Base-by-base conservation (phyloP, 2,113 vertebrate genomes). In the Pycnonotus jocosus region DNA sequence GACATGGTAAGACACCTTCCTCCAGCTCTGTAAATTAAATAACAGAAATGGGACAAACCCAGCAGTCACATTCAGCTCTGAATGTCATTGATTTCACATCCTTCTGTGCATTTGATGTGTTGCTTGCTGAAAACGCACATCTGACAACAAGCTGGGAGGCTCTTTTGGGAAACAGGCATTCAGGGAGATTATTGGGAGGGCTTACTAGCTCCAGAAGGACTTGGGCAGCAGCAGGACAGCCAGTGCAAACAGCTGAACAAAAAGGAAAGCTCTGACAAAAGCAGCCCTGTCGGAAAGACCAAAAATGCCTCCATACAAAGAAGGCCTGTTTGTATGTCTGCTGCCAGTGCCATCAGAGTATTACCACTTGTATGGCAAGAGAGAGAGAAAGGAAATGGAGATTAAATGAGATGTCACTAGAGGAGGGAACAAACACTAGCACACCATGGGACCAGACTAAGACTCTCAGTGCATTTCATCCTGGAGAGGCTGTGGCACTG, bases 221-320 rank as follows among this genome's bases (percentile, higher is more conserved):
- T 70, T 47, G 58, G 77, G 42, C 80, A 66, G 54, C 81, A 78
- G 69, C 57, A 64, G 37, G 25, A 66, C 9, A 5, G 54, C 24
- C 88, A 60, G 31, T 30, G 37, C 58, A 22, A 74, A 62, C 9
- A 62, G 69, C 30, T 37, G 56, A 54, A 78, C 0, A 1, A 74
- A 80, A 74, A 89, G 37, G 9, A 93, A 93, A 90, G 42, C 82
- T 88, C 72, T 83, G 68, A 84, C 86, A 96, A 91, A 82, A 85
- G 51, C 60, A 89, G 56, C 58, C n/a, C 51, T 77, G 31, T 33
- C 37, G 58, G 60, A 56, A 86, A 68, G 31, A 44, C 66, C 74
- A 58, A 88, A 85, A 71, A 38, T 30, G 44, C 13, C 31, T 50
- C 82, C 23, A 22, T 23, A 71, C 44, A 92, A 90, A 72, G 74